Conservation (phyloP, 2,113 vertebrate genomes). For the Plecotus auritus region DNA sequence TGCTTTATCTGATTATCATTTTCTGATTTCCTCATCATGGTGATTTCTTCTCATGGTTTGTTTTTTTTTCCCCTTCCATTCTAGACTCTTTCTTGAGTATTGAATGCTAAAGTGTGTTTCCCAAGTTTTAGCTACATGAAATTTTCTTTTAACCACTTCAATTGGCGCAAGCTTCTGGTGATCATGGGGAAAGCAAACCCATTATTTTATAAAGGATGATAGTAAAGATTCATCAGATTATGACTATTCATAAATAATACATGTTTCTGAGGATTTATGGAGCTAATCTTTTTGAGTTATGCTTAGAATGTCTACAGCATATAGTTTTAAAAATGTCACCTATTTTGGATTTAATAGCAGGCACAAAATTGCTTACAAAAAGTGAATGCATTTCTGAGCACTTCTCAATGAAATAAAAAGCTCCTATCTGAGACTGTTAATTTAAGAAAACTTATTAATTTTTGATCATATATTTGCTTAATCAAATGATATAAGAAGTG, state of each 20-base stretch:
- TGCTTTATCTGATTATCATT: neutral
- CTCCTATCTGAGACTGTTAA: neutral
- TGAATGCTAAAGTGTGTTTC: neutral
- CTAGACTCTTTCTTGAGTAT: neutral
- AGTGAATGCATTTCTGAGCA: neutral
- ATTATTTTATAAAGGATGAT: neutral
- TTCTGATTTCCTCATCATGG: neutral
- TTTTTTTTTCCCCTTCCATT: neutral
- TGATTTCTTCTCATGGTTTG: neutral
- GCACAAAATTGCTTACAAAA: neutral
- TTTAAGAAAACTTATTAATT: neutral
- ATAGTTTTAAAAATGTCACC: neutral
- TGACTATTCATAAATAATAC: neutral
- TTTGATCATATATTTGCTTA: neutral
- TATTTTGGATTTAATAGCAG: neutral
- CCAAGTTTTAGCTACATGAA: neutral
- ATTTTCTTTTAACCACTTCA: neutral
- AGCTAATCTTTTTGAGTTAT: neutral
- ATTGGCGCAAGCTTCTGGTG: neutral
- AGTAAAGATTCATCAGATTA: neutral
- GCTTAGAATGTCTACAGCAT: neutral
- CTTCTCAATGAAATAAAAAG: neutral
- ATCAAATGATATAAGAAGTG: neutral
- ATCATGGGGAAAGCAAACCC: neutral
- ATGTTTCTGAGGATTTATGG: neutral